Evolutionary conservation across 2,888 invertebrate genomes (phyloP).

Genomic region (Suillia variegata): DNA sequence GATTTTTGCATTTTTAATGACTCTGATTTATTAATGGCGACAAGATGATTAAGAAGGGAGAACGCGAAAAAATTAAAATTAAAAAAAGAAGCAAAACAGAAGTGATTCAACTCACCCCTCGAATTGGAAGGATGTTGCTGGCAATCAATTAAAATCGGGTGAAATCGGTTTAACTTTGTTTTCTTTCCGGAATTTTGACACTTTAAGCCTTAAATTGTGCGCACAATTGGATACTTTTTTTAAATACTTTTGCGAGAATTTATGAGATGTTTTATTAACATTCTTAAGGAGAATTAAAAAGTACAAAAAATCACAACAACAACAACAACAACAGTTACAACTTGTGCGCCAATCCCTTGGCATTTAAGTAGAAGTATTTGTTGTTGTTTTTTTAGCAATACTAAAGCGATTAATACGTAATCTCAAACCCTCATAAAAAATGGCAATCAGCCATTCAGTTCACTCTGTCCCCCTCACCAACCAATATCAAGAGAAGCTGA

Average conservation of each 20-base stretch:
- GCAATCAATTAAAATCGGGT: conserved; percentile 30
- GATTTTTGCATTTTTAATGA: conserved; percentile 57
- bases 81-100: conserved; percentile 15
- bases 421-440: conserved; percentile 37
- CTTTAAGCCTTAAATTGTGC: conserved; percentile 6
- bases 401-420: conserved; percentile 43
- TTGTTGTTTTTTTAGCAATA: conserved; percentile 23
- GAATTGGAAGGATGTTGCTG: conserved; percentile 16
- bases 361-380: conserved; percentile 8
- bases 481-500: neutral
- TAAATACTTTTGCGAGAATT: conserved; percentile 18
- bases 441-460: neutral
- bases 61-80: conserved; percentile 15
- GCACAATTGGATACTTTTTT: neutral
- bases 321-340: conserved; percentile 11
- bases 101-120: conserved; percentile 2
- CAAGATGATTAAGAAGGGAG: conserved; percentile 54
- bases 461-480: neutral
- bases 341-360: conserved; percentile 20
- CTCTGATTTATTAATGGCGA: conserved; percentile 60
- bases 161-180: neutral
- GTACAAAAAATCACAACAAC: conserved; percentile 6
- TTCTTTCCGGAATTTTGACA: neutral
- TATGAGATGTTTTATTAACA: conserved; percentile 16
- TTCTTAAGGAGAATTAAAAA: conserved; percentile 8